phyloP scores from a whole-genome alignment of 2,888 invertebrate species.

The Athripsodes cinereus region DNA sequence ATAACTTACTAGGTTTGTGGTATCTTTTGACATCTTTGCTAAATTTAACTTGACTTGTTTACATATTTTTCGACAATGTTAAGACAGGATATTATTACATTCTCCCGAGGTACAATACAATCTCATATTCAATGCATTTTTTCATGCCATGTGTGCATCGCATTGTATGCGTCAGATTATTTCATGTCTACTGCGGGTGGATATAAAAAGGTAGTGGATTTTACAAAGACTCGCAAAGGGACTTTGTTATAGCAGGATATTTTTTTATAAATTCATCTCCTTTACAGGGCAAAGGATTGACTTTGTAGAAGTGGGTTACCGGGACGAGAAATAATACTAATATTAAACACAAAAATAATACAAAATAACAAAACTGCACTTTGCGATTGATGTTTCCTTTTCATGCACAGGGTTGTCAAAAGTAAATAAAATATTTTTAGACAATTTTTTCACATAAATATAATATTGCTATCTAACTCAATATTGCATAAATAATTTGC shows the following conservation, averaged over 20 bases:
- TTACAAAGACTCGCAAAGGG: no score
- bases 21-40: background rate
- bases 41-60: background rate
- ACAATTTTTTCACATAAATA: no score
- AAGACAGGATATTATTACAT: background rate
- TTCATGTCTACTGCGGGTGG: no score
- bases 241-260: no score
- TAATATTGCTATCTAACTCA: no score
- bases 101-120: background rate
- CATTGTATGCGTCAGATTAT: no score
- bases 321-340: constrained; percentile 9
- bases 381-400: constrained; percentile 19
- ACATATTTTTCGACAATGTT: background rate
- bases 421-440: no score
- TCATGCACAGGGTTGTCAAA: constrained; percentile 6
- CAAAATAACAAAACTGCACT: constrained; percentile 9
- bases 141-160: background rate
- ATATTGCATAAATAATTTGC: no score
- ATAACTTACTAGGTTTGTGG: no score
- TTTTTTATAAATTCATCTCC: no score
- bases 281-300: no score
- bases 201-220: no score
- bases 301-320: constrained; percentile 19
- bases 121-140: background rate
- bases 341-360: background rate